Percentiles rank a stretch among this genome's conserved stretches.
Conservation (phyloP, 2,888 invertebrate species). For the Empis stercorea region DNA sequence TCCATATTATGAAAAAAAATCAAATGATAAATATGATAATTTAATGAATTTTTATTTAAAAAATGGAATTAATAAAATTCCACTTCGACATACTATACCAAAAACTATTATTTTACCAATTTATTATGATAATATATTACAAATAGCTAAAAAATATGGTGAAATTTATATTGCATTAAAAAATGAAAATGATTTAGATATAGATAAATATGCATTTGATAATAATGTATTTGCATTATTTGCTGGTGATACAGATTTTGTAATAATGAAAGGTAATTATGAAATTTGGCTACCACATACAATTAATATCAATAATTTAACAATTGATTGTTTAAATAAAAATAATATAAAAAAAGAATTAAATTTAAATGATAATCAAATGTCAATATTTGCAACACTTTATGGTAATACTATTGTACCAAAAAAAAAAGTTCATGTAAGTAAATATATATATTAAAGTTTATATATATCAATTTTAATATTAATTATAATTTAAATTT, state of each 20-base stretch:
- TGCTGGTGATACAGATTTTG: constrained; percentile 10
- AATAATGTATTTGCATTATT: constrained; percentile 6
- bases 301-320: constrained; percentile 4
- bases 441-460: background rate
- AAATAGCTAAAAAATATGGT: constrained; percentile 7
- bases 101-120: constrained; percentile 4
- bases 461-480: too few species aligned
- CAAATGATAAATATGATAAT: constrained; percentile 5
- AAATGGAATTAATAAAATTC: constrained; percentile 2
- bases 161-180: constrained; percentile 7
- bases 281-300: constrained; percentile 5
- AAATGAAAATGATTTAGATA: constrained; percentile 10
- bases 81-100: too few species aligned
- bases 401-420: constrained; percentile 7
- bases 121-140: constrained; percentile 5
- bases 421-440: constrained; percentile 4
- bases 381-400: constrained; percentile 11
- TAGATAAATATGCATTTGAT: constrained; percentile 6
- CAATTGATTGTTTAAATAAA: constrained; percentile 6
- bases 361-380: constrained; percentile 6
- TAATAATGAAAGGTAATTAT: constrained; percentile 10
- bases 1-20: constrained; percentile 1
- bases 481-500: too few species aligned
- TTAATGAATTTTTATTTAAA: constrained; percentile 1
- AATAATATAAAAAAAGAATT: constrained; percentile 1